Evolutionary conservation across 1,140 invertebrate genomes (phyloP), one percentile per base, ranked within the genome.

Genomic region (Cydia fagiglandana): DNA sequence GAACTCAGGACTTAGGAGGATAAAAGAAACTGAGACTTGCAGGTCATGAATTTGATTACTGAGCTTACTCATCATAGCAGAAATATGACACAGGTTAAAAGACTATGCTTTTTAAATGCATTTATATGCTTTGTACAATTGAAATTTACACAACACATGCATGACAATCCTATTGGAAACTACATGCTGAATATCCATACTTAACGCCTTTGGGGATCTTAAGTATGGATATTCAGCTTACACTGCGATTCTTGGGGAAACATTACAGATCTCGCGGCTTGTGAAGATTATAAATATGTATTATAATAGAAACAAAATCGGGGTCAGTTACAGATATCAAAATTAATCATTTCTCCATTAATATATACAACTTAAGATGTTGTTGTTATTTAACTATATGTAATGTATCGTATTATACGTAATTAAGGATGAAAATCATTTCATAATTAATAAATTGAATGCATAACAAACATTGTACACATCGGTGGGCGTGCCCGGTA

Each of bases 401-500:
- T 61, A 53, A 73, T 68, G 66, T 70, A 50, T 45, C 75, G 24
- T 61, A 61, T 24, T 61, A 4, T 61, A 24, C 1, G 56, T 24
- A 61, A 61, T 9, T 17, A 56, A n/a, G 12, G 4, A 56, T 17
- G 20, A 17, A 17, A 56, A 56, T 56, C 4, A 56, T 17, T 13
- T 56, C n/a, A 17, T 56, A 17, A 61, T 61, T 24, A 9, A 50
- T 20, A 10, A 61, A 61, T 24, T 12, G 56, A 24, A 20, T 61
- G 24, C 53, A 61, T 76, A 41, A 75, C 66, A 30, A 45, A 75
- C 24, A 41, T 6, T 61, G 50, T 64, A 38, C 56, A 56, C 12
- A 73, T 41, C 79, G 28, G 75, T 77, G 73, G 91, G 89, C 89
- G 89, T 91, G 89, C 77, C 90, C 86, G 77, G 47, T 76, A 80